Conservation (phyloP, 1,140 invertebrate genomes). For the Scaptodrosophila lebanonensis region DNA sequence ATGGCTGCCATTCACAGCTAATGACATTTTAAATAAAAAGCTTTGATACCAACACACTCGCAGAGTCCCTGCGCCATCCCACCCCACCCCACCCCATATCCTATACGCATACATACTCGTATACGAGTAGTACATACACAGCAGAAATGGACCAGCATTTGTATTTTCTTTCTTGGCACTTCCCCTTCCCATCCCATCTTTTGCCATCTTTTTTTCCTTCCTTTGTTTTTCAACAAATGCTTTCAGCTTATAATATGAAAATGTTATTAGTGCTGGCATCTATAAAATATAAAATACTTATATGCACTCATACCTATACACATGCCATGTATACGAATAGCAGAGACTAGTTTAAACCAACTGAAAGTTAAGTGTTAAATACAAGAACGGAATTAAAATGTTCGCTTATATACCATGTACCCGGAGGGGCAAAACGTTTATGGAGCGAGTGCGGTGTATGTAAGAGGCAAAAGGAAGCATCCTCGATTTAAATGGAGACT, state of each 20-base stretch:
- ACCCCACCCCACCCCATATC: neutral
- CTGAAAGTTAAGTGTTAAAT: too few relatives aligned
- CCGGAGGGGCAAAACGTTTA: too few relatives aligned
- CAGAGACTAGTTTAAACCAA: too few relatives aligned
- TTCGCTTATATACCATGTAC: too few relatives aligned
- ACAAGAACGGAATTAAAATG: too few relatives aligned
- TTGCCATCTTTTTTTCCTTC: neutral
- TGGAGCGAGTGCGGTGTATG: too few relatives aligned
- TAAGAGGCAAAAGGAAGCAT: too few relatives aligned
- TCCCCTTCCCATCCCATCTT: constrained; percentile 4
- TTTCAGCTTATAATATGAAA: constrained; percentile 45
- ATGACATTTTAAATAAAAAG: constrained; percentile 59
- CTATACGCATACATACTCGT: neutral
- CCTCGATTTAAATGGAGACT: too few relatives aligned
- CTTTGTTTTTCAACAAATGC: constrained; percentile 20
- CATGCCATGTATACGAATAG: neutral
- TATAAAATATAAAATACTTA: constrained; percentile 8
- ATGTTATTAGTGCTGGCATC: constrained; percentile 54
- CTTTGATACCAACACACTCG: neutral
- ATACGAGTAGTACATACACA: neutral
- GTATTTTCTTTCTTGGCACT: constrained; percentile 1
- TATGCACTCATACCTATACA: neutral
- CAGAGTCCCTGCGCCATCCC: neutral
- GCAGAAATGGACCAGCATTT: too few relatives aligned
- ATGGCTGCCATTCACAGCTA: constrained; percentile 61